Evolutionary conservation across 2,888 invertebrate species (phyloP), one percentile per base, ranked within the genome.

Genomic region (Elegia similella): DNA sequence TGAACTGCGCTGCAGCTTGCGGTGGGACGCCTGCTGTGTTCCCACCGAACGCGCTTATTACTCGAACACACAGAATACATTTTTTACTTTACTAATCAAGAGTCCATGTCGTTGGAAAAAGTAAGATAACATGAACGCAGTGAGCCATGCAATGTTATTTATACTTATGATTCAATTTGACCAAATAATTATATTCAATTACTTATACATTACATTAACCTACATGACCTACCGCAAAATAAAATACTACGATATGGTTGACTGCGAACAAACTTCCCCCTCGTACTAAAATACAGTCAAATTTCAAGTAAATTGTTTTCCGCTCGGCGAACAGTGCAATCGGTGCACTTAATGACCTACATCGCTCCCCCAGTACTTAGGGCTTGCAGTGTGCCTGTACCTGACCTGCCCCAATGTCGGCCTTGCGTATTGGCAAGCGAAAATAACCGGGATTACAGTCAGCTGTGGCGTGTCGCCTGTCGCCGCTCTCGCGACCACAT

Each of bases 351-450:
- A 67, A 83, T 86, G 89, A 89, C 89, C 88, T 88, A 88, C 73
- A 87, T 89, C 75, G 72, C 68, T 83, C 87, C 88, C 88, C 85
- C 83, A 77, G 79, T 77, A 82, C 82, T 86, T 87, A 89, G 89
- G 83, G 84, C 75, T 86, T 84, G 76, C 84, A 77, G 72, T 80
- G 78, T 86, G 81, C 84, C 83, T 88, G 82, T 78, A 77, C 81
- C 82, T 80, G 90, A 91, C 90, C 90, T 91, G 76, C 83, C 85
- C 62, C 82, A 91, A 86, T 66, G 76, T 72, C 75, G 76, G 72
- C 72, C 73, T 88, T 90, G 86, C 66, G 82, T 66, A 70, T 71
- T 70, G 59, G 68, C 75, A 68, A 72, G 78, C 78, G 73, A 80
- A 87, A 88, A 84, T 84, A 86, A 82, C 80, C 80, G 82, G 86